Conservation (phyloP, 2,888 invertebrate genomes). For the Meliscaeva auricollis region DNA sequence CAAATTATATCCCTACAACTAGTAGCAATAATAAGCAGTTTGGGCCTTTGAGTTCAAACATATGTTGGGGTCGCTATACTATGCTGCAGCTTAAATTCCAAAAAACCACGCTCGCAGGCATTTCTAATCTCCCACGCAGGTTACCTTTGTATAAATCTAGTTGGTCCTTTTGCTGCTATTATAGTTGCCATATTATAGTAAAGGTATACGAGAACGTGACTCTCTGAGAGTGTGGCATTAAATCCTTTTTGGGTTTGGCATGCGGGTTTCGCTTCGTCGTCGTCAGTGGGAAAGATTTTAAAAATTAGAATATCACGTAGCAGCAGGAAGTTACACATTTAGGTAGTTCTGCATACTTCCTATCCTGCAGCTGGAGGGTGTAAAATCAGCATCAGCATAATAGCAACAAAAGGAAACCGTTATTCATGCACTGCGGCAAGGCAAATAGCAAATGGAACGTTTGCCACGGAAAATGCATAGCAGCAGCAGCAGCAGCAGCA, state of each 20-base stretch:
- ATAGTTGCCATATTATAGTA: constrained; percentile 4
- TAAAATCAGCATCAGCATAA: constrained; percentile 3
- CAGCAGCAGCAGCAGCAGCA: background rate
- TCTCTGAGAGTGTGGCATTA: constrained; percentile 46
- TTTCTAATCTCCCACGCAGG: constrained; percentile 59
- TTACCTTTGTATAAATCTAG: constrained; percentile 25
- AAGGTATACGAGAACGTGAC: constrained; percentile 46
- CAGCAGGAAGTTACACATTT: constrained; percentile 63
- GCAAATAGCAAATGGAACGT: constrained; percentile 22
- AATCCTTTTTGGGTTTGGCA: constrained; percentile 54
- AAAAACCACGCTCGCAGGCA: constrained; percentile 45
- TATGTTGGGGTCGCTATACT: constrained; percentile 36
- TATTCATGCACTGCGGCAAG: constrained; percentile 54
- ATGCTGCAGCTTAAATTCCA: constrained; percentile 50
- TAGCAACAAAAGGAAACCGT: constrained; percentile 64
- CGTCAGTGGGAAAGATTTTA: constrained; percentile 45
- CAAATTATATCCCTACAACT: constrained; percentile 64
- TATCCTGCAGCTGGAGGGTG: background rate
- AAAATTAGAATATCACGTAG: constrained; percentile 73
- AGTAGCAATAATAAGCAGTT: constrained; percentile 62
- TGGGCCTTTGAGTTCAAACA: constrained; percentile 37
- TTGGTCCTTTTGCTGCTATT: constrained; percentile 24
- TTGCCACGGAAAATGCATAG: constrained; percentile 52
- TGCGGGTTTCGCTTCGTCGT: constrained; percentile 44
- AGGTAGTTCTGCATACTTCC: background rate